Percentiles rank a stretch among this genome's conserved stretches.
phyloP scores from a whole-genome alignment of 53 echinoderm and acorn worm genomes.

The Paracentrotus lividus region DNA sequence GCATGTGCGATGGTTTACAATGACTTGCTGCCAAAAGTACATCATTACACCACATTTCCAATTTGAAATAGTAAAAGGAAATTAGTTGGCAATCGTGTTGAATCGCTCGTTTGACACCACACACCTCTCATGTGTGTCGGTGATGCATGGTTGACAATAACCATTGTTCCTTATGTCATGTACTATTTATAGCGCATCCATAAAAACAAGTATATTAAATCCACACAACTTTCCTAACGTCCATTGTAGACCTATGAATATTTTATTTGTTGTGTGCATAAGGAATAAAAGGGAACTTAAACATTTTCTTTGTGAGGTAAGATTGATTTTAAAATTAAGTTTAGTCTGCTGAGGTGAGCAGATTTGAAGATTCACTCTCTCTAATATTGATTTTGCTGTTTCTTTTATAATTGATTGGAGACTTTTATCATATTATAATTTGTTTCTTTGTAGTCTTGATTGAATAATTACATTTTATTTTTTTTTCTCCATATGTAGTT shows the following conservation, averaged over 20 bases:
- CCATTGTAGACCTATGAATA: not conserved
- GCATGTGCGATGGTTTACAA: no score
- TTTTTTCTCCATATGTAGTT: no score
- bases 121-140: not conserved
- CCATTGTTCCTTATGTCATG: not conserved
- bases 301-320: not conserved
- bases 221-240: not conserved
- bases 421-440: no score
- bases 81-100: not conserved
- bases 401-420: no score
- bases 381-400: no score
- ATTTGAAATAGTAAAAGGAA: not conserved
- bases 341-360: not conserved
- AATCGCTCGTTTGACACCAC: not conserved
- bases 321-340: not conserved
- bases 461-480: no score
- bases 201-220: not conserved
- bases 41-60: not conserved
- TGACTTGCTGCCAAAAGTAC: not conserved
- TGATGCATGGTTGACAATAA: not conserved
- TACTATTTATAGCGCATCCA: not conserved
- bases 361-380: no score
- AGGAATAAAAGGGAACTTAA: not conserved
- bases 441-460: no score
- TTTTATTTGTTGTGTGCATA: not conserved